Evolutionary conservation across 2,888 invertebrate genomes (phyloP).

Genomic region (Spialia ferax): DNA sequence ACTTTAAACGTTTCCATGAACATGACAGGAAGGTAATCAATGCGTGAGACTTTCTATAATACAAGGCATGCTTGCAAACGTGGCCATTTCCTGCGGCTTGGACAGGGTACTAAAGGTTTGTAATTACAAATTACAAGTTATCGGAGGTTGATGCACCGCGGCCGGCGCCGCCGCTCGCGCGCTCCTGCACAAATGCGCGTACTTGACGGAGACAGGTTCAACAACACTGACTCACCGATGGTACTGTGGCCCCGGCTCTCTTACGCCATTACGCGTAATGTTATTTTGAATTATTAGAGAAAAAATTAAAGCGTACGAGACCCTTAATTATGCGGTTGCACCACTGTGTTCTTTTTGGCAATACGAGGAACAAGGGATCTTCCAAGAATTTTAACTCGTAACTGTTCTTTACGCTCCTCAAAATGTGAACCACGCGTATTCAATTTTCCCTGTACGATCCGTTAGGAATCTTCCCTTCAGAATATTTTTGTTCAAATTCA

Average conservation of each 20-base stretch:
- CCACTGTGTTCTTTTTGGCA: constrained; percentile 56
- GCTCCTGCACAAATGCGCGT: constrained; percentile 70
- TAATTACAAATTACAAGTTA: constrained; percentile 84
- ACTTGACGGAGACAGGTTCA: constrained; percentile 80
- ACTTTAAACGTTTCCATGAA: constrained; percentile 26
- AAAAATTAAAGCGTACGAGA: constrained; percentile 57
- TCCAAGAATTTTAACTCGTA: constrained; percentile 52
- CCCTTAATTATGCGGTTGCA: constrained; percentile 62
- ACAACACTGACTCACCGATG: constrained; percentile 69
- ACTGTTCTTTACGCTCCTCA: constrained; percentile 22
- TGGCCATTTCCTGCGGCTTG: constrained; percentile 66
- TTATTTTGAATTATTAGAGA: constrained; percentile 69
- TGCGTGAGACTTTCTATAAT: constrained; percentile 35
- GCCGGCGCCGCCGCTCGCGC: constrained; percentile 55
- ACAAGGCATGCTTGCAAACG: constrained; percentile 65
- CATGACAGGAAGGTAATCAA: constrained; percentile 35
- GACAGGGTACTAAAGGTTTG: constrained; percentile 78
- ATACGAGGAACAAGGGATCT: constrained; percentile 50
- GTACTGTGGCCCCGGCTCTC: constrained; percentile 60
- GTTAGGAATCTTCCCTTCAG: constrained; percentile 13
- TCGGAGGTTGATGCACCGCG: constrained; percentile 82
- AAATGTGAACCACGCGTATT: constrained; percentile 17
- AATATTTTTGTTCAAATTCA: not conserved
- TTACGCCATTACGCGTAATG: constrained; percentile 74
- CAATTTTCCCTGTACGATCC: constrained; percentile 28